These are phyloP conservation scores for Nymphalis urticae DNA, from an alignment of 2,888 invertebrate genomes.

Conservation along the genomic window DNA sequence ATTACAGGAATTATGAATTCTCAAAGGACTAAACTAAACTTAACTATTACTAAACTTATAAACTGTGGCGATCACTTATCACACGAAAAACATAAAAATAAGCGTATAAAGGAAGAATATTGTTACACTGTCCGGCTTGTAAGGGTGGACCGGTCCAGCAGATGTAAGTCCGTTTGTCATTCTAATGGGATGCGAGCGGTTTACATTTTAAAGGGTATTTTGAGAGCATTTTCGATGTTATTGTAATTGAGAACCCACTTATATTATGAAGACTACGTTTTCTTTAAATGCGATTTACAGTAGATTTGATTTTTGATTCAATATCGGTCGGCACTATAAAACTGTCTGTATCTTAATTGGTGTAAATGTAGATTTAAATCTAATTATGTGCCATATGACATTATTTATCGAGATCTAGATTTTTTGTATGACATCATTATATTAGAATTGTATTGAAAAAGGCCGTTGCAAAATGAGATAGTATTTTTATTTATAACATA, in stretches of 20 bases:
- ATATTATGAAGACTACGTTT: not conserved
- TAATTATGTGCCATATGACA: too few relatives aligned
- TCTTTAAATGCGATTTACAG: constrained; percentile 1
- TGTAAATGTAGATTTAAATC: too few relatives aligned
- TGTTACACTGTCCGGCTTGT: constrained; percentile 18
- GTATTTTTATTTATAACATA: too few relatives aligned
- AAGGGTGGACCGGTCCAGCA: constrained; percentile 64
- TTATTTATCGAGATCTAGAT: too few relatives aligned
- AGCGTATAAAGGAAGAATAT: constrained; percentile 23
- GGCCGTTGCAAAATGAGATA: too few relatives aligned
- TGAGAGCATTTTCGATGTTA: constrained; percentile 20
- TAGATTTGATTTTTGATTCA: not conserved
- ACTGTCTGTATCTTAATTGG: not conserved
- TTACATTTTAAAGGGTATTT: constrained; percentile 38
- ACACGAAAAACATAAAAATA: constrained; percentile 14
- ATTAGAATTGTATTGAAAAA: too few relatives aligned
- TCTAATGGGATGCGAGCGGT: constrained; percentile 49
- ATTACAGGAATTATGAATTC: too few relatives aligned
- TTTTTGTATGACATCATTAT: too few relatives aligned
- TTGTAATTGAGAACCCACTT: constrained; percentile 10
- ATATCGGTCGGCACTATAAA: not conserved
- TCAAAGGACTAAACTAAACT: too few relatives aligned
- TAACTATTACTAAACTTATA: not conserved
- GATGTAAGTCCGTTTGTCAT: constrained; percentile 58
- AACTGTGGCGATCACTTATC: not conserved